Evolutionary conservation across 2,888 invertebrate species (phyloP), one percentile per base, ranked within the genome.

Genomic region (Rhodophaea formosa): DNA sequence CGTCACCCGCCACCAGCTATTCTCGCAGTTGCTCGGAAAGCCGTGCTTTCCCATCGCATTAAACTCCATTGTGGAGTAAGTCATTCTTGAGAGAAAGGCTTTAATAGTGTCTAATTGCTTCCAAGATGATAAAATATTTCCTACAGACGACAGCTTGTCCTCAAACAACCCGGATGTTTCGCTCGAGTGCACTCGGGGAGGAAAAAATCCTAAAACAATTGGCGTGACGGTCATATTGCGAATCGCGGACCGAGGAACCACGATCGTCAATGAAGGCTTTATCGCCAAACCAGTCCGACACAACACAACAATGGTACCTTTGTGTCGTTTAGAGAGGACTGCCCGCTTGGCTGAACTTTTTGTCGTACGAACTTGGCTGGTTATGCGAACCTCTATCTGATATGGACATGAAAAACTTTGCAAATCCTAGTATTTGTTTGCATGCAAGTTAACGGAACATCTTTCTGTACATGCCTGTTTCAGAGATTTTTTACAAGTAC

Each of bases 41-140:
- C 70, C 74, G 64, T 74, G 79, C 79, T 82, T 83, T 84, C 84
- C 78, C 79, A 75, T 70, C 65, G 69, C 71, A 67, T 71, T 72
- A 66, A 71, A 71, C 72, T 74, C 71, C 69, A 83, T 83, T 83
- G 81, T 83, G 70, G 68, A 68, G 66, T 67, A 72, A 72, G 66
- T 67, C 71, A 72, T 72, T 73, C 67, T 70, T 60, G 66, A 65
- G 70, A 70, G 74, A 78, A 77, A 78, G 74, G 68, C 63, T 61
- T 63, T 65, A 68, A 63, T 66, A 64, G 58, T 59, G 66, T 65
- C 23, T 59, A 57, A 57, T 59, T 57, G 49, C 43, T 49, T 56
- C 56, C 43, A 16, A 54, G 17, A 53, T 52, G 39, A 39, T 29
- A 43, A 47, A 54, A 59, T 53, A 58, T 59, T 51, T 56, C 23